phyloP scores from a whole-genome alignment of 1,140 invertebrate species.

The Formica exsecta region DNA sequence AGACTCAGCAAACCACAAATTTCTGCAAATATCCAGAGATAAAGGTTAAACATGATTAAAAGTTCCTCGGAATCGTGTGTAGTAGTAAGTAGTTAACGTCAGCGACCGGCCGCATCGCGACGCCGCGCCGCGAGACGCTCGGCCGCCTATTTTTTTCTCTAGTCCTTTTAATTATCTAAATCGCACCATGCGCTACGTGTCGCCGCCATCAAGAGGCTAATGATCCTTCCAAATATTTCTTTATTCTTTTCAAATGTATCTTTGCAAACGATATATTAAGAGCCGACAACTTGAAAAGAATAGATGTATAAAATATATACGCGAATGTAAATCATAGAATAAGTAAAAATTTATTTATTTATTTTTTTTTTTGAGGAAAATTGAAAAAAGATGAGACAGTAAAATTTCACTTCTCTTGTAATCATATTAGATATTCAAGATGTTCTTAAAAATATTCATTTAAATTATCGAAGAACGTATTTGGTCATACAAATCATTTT shows the following conservation, averaged over 20 bases:
- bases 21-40: conserved; percentile 86
- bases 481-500: neutral
- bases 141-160: conserved; percentile 52
- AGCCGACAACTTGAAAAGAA: conserved; percentile 1
- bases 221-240: conserved; percentile 24
- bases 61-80: conserved; percentile 83
- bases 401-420: neutral
- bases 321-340: neutral
- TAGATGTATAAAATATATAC: neutral
- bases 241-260: neutral
- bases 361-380: neutral
- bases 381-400: neutral
- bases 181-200: conserved; percentile 48
- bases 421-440: neutral
- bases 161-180: conserved; percentile 62
- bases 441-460: neutral
- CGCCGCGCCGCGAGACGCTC: conserved; percentile 53
- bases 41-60: conserved; percentile 86
- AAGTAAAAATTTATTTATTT: neutral
- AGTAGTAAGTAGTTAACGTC: conserved; percentile 53
- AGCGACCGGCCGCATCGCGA: conserved; percentile 54
- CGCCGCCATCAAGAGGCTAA: conserved; percentile 39
- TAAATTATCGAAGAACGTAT: neutral
- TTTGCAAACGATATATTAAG: neutral
- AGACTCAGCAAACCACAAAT: conserved; percentile 87